Evolutionary conservation across 1,140 invertebrate species (phyloP), one percentile per base, ranked within the genome.

Genomic region (Sitophilus oryzae): DNA sequence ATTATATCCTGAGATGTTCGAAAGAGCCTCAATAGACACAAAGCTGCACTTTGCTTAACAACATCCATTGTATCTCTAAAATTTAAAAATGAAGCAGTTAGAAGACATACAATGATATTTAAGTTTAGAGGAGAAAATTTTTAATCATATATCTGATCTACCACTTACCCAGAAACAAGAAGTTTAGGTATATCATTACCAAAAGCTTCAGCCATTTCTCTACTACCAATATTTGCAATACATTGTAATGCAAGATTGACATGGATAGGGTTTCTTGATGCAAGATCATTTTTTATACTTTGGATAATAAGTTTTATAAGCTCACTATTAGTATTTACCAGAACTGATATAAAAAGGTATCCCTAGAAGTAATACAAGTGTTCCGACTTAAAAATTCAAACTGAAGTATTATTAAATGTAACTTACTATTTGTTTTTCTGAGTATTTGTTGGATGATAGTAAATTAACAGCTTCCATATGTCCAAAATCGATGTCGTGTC

Each of bases 381-480:
- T 21, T 6, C 5, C 5, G 42, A 15, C 9, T 48, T 30, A 48
- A 48, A 38, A 44, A 19, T 25, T 9, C 5, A 19, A 18, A 19
- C 11, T 15, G 5, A 25, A 8, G 38, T 14, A 14, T 41, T 41
- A 41, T 6, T 6, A 41, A 8, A 18, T 8, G 6, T 6, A 44
- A 82, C 89, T 84, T 82, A 96, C 96, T 76, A 99, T 99, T 83
- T 99, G 97, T 80, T 99, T 99, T 75, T 99, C 97, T 35, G 96
- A 99, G 78, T 99, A 99, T 81, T 99, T 99, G 72, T 99, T 99
- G 23, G 96, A 99, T 60, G 94, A 98, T n/a, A 99, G 82, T 41
- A 99, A 79, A 78, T 99, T 99, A 62, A 99, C 97, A 43, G 97
- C 97, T 77, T 99, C 97, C 96, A 99, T 99, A 76, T 99, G 96